A percentile compares a stretch with the other conserved stretches of the same genome.
These are phyloP conservation scores for Orthosia cruda DNA, from an alignment of 2,888 invertebrate species.

Conservation along the genomic window DNA sequence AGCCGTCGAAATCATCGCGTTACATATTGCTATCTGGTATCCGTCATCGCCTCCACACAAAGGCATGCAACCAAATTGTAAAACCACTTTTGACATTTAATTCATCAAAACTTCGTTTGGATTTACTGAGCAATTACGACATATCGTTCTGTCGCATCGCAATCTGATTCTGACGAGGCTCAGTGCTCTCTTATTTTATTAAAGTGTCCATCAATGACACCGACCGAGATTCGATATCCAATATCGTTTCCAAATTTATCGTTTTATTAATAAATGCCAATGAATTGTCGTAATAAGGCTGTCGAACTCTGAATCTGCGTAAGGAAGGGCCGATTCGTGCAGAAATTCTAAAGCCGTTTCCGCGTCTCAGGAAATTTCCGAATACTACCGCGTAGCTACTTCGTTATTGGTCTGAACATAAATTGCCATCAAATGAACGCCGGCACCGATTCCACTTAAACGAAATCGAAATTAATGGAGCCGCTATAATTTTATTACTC, in stretches of 20 bases:
- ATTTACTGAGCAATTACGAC: constrained; percentile 56
- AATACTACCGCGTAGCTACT: constrained; percentile 56
- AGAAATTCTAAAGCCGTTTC: constrained; percentile 62
- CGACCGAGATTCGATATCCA: constrained; percentile 31
- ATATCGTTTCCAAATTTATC: constrained; percentile 46
- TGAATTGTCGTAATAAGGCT: constrained; percentile 69
- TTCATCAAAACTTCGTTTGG: constrained; percentile 74
- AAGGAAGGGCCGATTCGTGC: constrained; percentile 36
- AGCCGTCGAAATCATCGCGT: constrained; percentile 60
- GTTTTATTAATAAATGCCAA: constrained; percentile 61
- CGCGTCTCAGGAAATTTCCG: constrained; percentile 60
- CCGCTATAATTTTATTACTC: constrained; percentile 70
- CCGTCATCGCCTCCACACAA: constrained; percentile 64
- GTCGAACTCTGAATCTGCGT: constrained; percentile 61
- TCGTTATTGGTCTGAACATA: constrained; percentile 71
- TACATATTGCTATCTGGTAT: constrained; percentile 68
- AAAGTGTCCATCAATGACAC: constrained; percentile 50
- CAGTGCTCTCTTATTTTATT: constrained; percentile 48
- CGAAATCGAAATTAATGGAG: constrained; percentile 71
- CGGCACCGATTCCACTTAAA: constrained; percentile 66
- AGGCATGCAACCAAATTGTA: constrained; percentile 65
- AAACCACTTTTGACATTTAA: constrained; percentile 72
- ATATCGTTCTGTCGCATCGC: constrained; percentile 43
- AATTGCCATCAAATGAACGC: constrained; percentile 72
- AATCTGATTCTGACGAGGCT: constrained; percentile 47